Percentiles rank a stretch among this genome's conserved stretches.
Evolutionary conservation across 1,140 invertebrate species (phyloP).

Genomic region (Vanessa tameamea): DNA sequence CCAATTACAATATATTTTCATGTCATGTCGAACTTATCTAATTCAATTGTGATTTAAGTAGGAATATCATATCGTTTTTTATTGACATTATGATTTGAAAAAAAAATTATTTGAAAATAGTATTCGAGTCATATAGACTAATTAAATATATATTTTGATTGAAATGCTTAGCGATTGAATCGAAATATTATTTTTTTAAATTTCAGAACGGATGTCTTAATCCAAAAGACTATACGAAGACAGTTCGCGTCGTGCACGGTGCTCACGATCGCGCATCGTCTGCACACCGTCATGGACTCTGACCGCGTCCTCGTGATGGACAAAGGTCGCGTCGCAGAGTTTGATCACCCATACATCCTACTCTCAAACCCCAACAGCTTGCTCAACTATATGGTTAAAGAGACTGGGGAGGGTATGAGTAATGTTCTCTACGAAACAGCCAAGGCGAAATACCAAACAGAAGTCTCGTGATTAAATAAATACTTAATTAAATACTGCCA

Average conservation of each 20-base stretch:
- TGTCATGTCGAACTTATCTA: neutral
- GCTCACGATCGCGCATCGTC: constrained; percentile 90
- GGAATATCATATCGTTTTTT: too few species aligned
- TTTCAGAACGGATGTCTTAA: constrained; percentile 82
- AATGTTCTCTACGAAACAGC: constrained; percentile 53
- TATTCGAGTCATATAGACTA: too few species aligned
- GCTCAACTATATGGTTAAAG: constrained; percentile 80
- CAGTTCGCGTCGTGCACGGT: constrained; percentile 86
- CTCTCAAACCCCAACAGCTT: constrained; percentile 80
- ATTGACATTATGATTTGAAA: too few species aligned
- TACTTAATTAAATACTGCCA: too few species aligned
- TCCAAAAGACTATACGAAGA: constrained; percentile 83
- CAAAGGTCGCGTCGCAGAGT: constrained; percentile 84
- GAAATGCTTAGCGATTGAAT: neutral
- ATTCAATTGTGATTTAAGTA: neutral
- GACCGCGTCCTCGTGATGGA: constrained; percentile 90
- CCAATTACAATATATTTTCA: neutral
- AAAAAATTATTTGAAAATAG: too few species aligned
- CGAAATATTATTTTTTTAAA: neutral
- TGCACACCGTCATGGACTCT: constrained; percentile 86
- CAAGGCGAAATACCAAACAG: constrained; percentile 47
- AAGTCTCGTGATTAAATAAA: neutral
- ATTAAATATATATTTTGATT: neutral
- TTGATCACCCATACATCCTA: constrained; percentile 85
- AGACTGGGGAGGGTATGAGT: constrained; percentile 78